Conservation (phyloP, 2,113 vertebrate species). For the Spilogale gracilis region DNA sequence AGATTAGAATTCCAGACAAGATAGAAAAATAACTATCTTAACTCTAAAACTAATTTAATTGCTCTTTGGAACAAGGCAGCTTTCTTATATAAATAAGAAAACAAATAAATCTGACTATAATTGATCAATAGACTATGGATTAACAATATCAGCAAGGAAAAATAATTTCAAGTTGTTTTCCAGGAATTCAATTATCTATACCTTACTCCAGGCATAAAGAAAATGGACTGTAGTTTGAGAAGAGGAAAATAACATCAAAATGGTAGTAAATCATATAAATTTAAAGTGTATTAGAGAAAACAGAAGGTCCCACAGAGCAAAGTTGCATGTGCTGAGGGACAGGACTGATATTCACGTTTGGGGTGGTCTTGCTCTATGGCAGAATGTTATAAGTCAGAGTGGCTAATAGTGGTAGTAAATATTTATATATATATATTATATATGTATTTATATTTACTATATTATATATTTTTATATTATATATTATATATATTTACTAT, state of each 20-base stretch:
- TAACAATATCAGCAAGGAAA: background rate
- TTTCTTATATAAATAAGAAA: background rate
- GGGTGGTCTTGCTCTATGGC: background rate
- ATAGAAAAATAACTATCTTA: background rate
- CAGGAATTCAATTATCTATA: background rate
- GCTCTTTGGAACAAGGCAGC: background rate
- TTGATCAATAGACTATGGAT: background rate
- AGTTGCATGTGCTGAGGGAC: background rate
- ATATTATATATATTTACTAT: background rate
- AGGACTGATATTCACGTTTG: background rate
- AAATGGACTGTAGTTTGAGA: background rate
- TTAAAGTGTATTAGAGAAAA: background rate
- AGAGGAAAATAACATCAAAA: background rate
- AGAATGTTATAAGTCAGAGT: background rate
- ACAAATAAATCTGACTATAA: background rate
- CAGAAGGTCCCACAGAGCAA: background rate
- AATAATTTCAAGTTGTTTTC: background rate
- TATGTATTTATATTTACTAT: background rate
- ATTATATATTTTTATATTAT: no score
- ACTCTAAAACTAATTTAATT: slow-evolving; percentile 37
- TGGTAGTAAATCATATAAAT: background rate
- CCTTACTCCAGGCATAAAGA: background rate
- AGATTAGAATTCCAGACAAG: background rate
- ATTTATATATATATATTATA: background rate
- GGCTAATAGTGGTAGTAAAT: background rate